phyloP scores from a whole-genome alignment of 37 sponge, comb jelly and placozoan species.

The Spongia lamella region DNA sequence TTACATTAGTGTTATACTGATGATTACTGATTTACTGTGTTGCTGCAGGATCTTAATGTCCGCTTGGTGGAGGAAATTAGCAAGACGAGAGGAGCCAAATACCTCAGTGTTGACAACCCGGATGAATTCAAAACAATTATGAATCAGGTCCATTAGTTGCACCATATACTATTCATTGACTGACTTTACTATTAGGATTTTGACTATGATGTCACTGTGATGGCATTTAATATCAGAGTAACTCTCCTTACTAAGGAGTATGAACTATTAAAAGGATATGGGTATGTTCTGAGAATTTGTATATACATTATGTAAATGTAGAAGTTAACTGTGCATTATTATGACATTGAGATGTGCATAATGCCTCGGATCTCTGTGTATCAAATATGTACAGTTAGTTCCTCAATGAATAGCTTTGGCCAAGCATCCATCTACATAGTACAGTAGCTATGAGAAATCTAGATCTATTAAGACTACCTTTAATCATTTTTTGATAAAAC shows the following conservation, averaged over 20 bases:
- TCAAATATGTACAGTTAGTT: too few relatives aligned
- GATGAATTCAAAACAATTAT: conserved; percentile 34
- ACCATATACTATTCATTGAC: background rate
- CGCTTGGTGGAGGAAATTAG: conserved; percentile 48
- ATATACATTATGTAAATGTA: too few relatives aligned
- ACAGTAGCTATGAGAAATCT: too few relatives aligned
- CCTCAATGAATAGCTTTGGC: too few relatives aligned
- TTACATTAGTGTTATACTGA: too few relatives aligned
- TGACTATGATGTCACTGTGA: conserved; percentile 57
- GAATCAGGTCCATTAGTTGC: conserved; percentile 24
- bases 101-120: conserved; percentile 38
- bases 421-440: too few relatives aligned
- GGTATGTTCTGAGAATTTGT: conserved; percentile 30
- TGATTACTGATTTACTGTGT: background rate
- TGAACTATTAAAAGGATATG: conserved; percentile 49
- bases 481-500: too few relatives aligned
- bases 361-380: too few relatives aligned
- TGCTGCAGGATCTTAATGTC: conserved; percentile 43
- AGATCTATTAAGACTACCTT: too few relatives aligned
- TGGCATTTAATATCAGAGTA: conserved; percentile 52
- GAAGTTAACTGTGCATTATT: too few relatives aligned
- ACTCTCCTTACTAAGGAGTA: background rate
- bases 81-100: conserved; percentile 35
- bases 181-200: conserved; percentile 42
- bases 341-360: too few relatives aligned